phyloP scores from a whole-genome alignment of 2,888 invertebrate species.

The Cheilosia urbana region DNA sequence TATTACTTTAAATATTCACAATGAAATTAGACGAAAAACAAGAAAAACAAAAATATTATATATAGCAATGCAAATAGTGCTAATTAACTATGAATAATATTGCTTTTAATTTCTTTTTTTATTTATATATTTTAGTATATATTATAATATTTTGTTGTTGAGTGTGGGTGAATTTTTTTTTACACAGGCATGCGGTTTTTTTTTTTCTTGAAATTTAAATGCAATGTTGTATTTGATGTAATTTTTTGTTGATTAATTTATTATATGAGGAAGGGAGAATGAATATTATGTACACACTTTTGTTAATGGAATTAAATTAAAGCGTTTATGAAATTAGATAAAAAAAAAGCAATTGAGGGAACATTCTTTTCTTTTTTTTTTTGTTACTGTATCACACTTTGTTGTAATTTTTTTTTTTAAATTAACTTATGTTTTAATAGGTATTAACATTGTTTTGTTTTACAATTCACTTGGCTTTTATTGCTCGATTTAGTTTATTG shows the following conservation, averaged over 20 bases:
- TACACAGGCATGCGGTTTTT: conserved; percentile 61
- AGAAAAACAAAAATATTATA: conserved; percentile 37
- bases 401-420: conserved; percentile 45
- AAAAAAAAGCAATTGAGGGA: conserved; percentile 37
- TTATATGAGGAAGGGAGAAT: conserved; percentile 30
- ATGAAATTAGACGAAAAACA: conserved; percentile 81
- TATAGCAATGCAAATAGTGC: conserved; percentile 76
- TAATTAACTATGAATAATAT: conserved; percentile 84
- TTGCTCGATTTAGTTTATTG: conserved; percentile 33
- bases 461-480: conserved; percentile 69
- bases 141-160: conserved; percentile 80
- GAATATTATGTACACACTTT: conserved; percentile 22
- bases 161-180: conserved; percentile 77
- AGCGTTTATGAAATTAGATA: conserved; percentile 19
- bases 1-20: conserved; percentile 81
- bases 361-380: conserved; percentile 17
- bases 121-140: conserved; percentile 44
- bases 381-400: conserved; percentile 66
- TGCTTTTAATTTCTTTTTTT: conserved; percentile 79
- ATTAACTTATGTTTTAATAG: conserved; percentile 59
- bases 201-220: conserved; percentile 30
- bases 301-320: conserved; percentile 24
- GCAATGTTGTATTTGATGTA: conserved; percentile 24
- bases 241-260: conserved; percentile 18
- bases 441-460: conserved; percentile 16